Evolutionary conservation across 2,888 invertebrate genomes (phyloP).

Genomic region (Belgica antarctica): DNA sequence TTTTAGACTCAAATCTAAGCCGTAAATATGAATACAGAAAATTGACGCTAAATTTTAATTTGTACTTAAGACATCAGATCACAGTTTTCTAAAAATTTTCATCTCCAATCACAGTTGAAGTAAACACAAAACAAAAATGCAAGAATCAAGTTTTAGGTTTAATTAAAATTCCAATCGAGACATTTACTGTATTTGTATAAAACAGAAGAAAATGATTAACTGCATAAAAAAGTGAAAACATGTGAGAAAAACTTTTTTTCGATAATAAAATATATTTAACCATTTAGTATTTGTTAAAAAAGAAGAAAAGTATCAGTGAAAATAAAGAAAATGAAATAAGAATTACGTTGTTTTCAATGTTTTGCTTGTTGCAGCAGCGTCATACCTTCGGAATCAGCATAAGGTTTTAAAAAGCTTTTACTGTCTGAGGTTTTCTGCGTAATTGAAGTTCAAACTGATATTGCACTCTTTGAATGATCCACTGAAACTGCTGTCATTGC

Average conservation of each 20-base stretch:
- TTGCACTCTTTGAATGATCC: too few species aligned
- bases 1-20: neutral
- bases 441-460: too few species aligned
- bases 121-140: neutral
- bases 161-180: constrained; percentile 14
- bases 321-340: constrained; percentile 24
- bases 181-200: neutral
- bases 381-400: too few species aligned
- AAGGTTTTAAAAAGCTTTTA: too few species aligned
- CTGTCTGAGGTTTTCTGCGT: too few species aligned
- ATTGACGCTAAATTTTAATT: constrained; percentile 29
- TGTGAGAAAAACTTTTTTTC: constrained; percentile 17
- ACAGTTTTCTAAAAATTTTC: constrained; percentile 2
- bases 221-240: constrained; percentile 2
- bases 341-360: too few species aligned
- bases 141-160: constrained; percentile 6
- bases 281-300: constrained; percentile 34
- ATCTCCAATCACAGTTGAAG: neutral
- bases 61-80: constrained; percentile 37
- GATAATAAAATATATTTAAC: constrained; percentile 28
- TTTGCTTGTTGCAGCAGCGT: too few species aligned
- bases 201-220: too few species aligned
- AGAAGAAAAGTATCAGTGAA: constrained; percentile 22
- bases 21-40: neutral
- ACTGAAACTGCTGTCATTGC: too few species aligned